These are phyloP conservation scores for Alaudala cheleensis DNA, from an alignment of 2,113 vertebrate species.

Conservation along the genomic window DNA sequence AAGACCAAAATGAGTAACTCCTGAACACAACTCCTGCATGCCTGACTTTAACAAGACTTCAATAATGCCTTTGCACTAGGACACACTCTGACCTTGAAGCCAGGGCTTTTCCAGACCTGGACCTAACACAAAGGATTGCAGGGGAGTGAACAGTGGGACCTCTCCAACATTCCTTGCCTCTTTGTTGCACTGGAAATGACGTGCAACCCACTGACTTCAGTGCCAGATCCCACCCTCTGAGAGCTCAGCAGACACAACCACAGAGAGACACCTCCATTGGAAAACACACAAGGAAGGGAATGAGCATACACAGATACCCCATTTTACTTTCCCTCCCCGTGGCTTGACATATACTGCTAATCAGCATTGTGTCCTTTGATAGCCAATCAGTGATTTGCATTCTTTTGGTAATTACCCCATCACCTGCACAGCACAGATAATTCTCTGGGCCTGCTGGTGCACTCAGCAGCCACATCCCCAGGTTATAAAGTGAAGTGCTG, in stretches of 20 bases:
- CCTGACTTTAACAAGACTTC: neutral
- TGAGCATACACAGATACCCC: neutral
- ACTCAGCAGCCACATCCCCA: neutral
- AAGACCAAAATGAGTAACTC: neutral
- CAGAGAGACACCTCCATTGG: neutral
- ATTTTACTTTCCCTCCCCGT: neutral
- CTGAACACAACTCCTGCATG: accelerated
- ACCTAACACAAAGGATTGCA: neutral
- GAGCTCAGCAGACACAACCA: neutral
- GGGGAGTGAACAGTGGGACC: neutral
- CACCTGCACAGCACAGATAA: neutral
- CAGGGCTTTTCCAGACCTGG: neutral
- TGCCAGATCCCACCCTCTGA: neutral
- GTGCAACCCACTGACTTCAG: accelerated
- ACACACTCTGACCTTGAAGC: neutral
- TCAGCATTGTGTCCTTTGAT: neutral
- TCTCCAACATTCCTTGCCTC: neutral
- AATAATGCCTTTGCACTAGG: neutral
- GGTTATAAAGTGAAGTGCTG: slow-evolving; percentile 31
- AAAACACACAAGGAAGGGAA: neutral
- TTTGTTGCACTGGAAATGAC: accelerated
- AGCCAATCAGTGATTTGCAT: neutral
- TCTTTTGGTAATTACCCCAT: slow-evolving; percentile 32
- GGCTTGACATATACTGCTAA: neutral
- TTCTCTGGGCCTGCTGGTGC: neutral